Conservation (phyloP, 2,113 vertebrate genomes). For the Dolichotis patagonum region DNA sequence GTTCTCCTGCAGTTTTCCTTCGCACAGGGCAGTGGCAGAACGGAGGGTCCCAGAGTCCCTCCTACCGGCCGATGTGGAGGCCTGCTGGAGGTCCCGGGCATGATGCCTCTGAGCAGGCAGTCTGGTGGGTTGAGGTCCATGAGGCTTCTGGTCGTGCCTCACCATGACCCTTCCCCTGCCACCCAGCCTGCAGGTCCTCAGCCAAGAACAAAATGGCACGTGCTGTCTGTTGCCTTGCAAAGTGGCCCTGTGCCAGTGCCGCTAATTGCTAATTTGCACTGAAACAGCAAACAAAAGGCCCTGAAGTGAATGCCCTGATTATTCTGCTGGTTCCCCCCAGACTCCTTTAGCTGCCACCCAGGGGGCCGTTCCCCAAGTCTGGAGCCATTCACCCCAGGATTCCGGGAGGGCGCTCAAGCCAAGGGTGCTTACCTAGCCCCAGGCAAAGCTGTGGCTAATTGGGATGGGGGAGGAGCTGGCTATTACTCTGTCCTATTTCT, state of each 20-base stretch:
- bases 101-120: fast-evolving
- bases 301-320: conserved; percentile 38
- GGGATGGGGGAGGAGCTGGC: background rate
- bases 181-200: conserved; percentile 63
- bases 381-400: conserved; percentile 11
- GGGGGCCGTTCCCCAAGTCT: background rate
- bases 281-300: conserved; percentile 53
- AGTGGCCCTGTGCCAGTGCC: conserved; percentile 60
- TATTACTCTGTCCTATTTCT: background rate
- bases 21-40: too few relatives aligned
- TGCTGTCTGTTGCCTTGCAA: conserved; percentile 60
- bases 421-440: background rate
- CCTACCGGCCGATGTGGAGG: background rate
- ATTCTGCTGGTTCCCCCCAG: conserved; percentile 19
- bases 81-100: conserved; percentile 13
- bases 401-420: background rate
- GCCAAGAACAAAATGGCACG: conserved; percentile 51
- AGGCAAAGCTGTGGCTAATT: background rate
- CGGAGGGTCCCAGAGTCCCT: background rate
- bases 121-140: background rate
- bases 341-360: background rate
- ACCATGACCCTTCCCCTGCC: conserved; percentile 20
- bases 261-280: conserved; percentile 78
- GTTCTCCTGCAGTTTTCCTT: background rate
- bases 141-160: background rate